Percentiles rank a stretch among this genome's conserved stretches.
Evolutionary conservation across 1,140 invertebrate species (phyloP).

Genomic region (Drosophila kepulauana): DNA sequence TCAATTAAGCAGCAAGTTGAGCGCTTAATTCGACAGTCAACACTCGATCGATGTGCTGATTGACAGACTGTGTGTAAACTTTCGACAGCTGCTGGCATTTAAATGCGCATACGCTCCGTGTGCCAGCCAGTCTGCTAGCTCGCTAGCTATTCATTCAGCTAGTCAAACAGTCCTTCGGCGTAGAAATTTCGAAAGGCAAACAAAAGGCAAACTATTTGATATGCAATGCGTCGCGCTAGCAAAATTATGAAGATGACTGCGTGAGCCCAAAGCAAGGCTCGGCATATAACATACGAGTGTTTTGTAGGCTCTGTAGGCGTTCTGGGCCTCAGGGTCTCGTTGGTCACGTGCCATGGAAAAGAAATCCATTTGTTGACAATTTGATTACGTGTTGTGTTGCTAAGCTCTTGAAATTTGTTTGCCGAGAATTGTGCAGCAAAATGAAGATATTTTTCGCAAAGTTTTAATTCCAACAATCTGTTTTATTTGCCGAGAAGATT

Average conservation of each 20-base stretch:
- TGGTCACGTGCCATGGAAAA: conserved; percentile 57
- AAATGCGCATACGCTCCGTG: conserved; percentile 51
- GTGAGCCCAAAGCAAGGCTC: conserved; percentile 22
- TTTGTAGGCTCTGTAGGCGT: conserved; percentile 13
- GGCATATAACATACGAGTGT: neutral
- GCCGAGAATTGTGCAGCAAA: conserved; percentile 26
- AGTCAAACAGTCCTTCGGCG: conserved; percentile 7
- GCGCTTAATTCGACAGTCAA: conserved; percentile 32
- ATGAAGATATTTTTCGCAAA: conserved; percentile 17
- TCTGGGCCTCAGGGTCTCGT: conserved; percentile 29
- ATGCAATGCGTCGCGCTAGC: conserved; percentile 47
- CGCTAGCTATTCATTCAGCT: neutral
- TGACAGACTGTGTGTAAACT: conserved; percentile 33
- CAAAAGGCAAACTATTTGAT: conserved; percentile 55
- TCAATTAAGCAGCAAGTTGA: conserved; percentile 45
- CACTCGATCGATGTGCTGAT: conserved; percentile 42
- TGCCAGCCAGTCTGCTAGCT: neutral
- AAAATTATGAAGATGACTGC: conserved; percentile 61
- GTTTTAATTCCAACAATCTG: conserved; percentile 33
- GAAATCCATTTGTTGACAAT: conserved; percentile 78
- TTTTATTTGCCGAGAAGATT: conserved; percentile 8
- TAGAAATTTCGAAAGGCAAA: conserved; percentile 35
- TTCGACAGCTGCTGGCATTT: conserved; percentile 48
- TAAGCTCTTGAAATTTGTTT: conserved; percentile 23
- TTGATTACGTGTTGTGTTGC: conserved; percentile 65